A percentile compares a stretch with the other conserved stretches of the same genome.
Conservation (phyloP, 2,888 invertebrate species). For the Hoplodrina blanda region DNA sequence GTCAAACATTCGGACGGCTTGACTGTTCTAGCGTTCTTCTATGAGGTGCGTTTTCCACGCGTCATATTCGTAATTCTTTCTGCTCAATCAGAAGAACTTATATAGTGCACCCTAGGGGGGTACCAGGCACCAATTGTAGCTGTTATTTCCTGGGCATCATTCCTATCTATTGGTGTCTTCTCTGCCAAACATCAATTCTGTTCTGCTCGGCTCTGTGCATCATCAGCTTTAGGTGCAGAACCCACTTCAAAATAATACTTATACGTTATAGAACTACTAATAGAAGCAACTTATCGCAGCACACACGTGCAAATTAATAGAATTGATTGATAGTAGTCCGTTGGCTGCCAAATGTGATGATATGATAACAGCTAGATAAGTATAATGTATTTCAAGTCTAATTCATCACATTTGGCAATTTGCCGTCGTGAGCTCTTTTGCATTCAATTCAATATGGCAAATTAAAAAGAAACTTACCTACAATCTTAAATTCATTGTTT, state of each 20-base stretch:
- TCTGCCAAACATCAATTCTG: neutral
- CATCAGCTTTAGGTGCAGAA: neutral
- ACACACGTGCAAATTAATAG: constrained; percentile 24
- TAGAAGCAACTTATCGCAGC: constrained; percentile 15
- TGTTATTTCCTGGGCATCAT: neutral
- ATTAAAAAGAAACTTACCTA: constrained; percentile 11
- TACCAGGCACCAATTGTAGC: neutral
- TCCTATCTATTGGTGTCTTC: neutral
- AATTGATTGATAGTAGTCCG: constrained; percentile 33
- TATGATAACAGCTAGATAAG: constrained; percentile 35
- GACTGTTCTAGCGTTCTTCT: constrained; percentile 95
- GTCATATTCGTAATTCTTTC: neutral
- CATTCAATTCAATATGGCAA: constrained; percentile 4
- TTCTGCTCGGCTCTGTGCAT: constrained; percentile 1
- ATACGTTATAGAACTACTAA: neutral
- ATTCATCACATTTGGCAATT: constrained; percentile 44
- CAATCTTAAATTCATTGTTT: constrained; percentile 24
- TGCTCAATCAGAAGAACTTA: neutral
- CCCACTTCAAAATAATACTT: neutral
- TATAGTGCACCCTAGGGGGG: no score
- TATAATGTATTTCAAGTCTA: constrained; percentile 30
- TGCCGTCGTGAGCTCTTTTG: constrained; percentile 20
- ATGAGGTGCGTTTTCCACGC: constrained; percentile 88
- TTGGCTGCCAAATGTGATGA: constrained; percentile 39
- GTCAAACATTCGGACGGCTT: constrained; percentile 93